Evolutionary conservation across 2,888 invertebrate genomes (phyloP).

Genomic region (Scaptomyza flava): DNA sequence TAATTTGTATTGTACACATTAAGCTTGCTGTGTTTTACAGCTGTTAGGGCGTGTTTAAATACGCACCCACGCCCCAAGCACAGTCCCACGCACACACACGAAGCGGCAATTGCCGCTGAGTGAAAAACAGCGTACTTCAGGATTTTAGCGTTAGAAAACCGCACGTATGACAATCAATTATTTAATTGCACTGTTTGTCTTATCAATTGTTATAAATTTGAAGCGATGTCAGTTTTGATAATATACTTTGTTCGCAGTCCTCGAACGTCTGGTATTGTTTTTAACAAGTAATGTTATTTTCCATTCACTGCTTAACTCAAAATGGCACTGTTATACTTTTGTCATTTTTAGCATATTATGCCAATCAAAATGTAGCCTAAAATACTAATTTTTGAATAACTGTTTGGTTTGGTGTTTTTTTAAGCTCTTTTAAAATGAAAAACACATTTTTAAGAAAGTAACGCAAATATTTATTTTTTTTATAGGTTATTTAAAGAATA

Average conservation of each 20-base stretch:
- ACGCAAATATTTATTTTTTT: too few relatives aligned
- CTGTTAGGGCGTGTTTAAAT: conserved; percentile 2
- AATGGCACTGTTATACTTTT: conserved; percentile 14
- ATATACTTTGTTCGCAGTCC: conserved; percentile 12
- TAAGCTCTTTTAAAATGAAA: background rate
- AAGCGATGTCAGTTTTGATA: background rate
- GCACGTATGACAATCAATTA: conserved; percentile 12
- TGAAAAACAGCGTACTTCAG: conserved; percentile 15
- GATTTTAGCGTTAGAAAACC: background rate
- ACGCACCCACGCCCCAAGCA: conserved; percentile 10
- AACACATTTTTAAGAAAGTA: too few relatives aligned
- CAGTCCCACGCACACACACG: conserved; percentile 1
- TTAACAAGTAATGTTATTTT: conserved; percentile 16
- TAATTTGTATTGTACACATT: conserved; percentile 8
- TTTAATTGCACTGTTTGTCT: conserved; percentile 15
- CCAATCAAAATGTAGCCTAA: background rate
- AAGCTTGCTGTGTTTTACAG: conserved; percentile 36
- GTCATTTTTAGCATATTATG: conserved; percentile 1
- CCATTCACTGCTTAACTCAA: conserved; percentile 22
- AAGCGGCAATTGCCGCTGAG: conserved; percentile 32
- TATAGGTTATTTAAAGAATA: too few relatives aligned
- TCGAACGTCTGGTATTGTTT: conserved; percentile 33
- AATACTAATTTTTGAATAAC: background rate
- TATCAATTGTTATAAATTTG: background rate
- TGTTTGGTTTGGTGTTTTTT: background rate